Percentiles rank a stretch among this genome's conserved stretches.
phyloP scores from a whole-genome alignment of 2,797 vertebrate genomes.

The Smutsia temminckii region DNA sequence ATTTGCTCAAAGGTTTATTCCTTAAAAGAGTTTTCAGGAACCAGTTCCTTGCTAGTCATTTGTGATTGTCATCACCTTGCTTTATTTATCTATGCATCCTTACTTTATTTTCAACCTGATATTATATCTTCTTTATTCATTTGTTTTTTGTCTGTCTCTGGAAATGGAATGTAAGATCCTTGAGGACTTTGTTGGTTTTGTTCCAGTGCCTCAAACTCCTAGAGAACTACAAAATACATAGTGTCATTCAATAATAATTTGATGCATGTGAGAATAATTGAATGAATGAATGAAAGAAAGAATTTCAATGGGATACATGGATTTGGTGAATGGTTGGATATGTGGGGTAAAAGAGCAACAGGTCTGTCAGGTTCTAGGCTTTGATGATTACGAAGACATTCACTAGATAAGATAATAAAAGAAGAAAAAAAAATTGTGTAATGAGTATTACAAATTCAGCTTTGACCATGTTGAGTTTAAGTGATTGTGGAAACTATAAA shows the following conservation, averaged over 20 bases:
- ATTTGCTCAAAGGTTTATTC: neutral
- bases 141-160: neutral
- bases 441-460: neutral
- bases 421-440: neutral
- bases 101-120: neutral
- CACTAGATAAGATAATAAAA: neutral
- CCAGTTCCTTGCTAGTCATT: neutral
- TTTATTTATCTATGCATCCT: neutral
- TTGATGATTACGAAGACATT: neutral
- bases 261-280: neutral
- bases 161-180: neutral
- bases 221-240: neutral
- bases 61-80: neutral
- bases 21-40: neutral
- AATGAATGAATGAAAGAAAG: neutral
- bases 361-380: neutral
- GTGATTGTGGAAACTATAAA: neutral
- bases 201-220: neutral
- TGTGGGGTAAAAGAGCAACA: neutral
- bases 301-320: neutral
- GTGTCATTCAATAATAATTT: neutral
- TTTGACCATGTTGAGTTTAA: neutral
- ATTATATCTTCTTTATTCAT: neutral
- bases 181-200: neutral
- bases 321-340: neutral